Evolutionary conservation across 2,113 vertebrate species (phyloP).

Genomic region (Rynchops niger): DNA sequence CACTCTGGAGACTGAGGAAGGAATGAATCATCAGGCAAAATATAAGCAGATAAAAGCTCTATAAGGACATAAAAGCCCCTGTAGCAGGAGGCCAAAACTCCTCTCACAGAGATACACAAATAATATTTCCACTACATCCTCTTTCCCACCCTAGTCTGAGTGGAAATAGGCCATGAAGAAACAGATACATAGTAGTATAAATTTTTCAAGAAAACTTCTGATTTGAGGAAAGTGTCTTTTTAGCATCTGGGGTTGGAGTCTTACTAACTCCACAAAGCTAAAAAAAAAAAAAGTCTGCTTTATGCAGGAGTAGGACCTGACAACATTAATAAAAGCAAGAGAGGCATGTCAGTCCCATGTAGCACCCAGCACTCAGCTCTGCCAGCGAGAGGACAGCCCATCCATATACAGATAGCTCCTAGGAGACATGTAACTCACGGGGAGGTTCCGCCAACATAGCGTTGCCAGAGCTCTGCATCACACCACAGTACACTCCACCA

Average conservation of each 20-base stretch:
- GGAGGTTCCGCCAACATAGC: background rate
- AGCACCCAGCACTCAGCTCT: background rate
- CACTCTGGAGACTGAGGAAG: background rate
- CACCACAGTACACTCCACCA: fast-evolving
- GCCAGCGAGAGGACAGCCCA: background rate
- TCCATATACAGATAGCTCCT: background rate
- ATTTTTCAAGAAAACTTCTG: background rate
- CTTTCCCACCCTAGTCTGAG: background rate
- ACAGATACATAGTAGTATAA: background rate
- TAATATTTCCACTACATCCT: background rate
- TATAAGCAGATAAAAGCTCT: background rate
- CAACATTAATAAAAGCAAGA: background rate
- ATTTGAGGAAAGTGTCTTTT: background rate
- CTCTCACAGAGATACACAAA: background rate
- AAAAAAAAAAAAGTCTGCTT: background rate
- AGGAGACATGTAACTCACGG: background rate
- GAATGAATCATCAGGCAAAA: background rate
- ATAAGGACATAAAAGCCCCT: background rate
- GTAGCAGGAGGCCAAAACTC: background rate
- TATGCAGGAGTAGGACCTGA: background rate
- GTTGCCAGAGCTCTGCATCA: background rate
- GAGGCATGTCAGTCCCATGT: background rate
- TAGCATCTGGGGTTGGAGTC: background rate
- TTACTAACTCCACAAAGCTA: background rate
- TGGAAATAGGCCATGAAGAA: background rate